These are phyloP conservation scores for Cataglyphis albicans DNA, from an alignment of 2,888 invertebrate genomes.

Conservation along the genomic window DNA sequence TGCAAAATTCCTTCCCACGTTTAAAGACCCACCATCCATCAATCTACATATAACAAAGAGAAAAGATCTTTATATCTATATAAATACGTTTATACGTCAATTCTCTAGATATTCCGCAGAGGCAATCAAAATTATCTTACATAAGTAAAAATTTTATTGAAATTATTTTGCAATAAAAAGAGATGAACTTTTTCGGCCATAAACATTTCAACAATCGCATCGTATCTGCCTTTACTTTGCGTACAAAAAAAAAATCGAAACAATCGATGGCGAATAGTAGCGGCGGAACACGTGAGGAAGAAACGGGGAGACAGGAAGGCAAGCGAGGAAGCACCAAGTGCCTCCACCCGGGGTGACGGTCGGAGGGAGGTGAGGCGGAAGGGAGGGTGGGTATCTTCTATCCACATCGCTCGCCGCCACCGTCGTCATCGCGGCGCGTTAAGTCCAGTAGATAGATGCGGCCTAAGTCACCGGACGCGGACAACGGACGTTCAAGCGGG, in stretches of 20 bases:
- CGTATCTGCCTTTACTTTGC: neutral
- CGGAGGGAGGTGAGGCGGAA: slow-evolving; percentile 16
- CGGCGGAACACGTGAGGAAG: slow-evolving; percentile 20
- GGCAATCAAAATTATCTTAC: neutral
- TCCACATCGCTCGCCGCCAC: slow-evolving; percentile 46
- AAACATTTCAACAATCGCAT: slow-evolving; percentile 9
- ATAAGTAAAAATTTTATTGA: neutral
- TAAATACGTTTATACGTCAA: neutral
- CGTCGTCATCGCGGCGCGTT: slow-evolving; percentile 69
- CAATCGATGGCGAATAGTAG: slow-evolving; percentile 44
- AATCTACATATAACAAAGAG: slow-evolving; percentile 16
- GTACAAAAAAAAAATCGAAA: neutral
- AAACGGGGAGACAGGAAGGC: neutral
- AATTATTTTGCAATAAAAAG: neutral
- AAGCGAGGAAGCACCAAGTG: neutral
- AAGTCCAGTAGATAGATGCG: slow-evolving; percentile 72
- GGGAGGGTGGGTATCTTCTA: slow-evolving; percentile 30
- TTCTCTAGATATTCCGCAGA: neutral
- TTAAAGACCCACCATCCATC: slow-evolving; percentile 36
- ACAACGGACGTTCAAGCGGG: slow-evolving; percentile 79
- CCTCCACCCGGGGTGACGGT: slow-evolving; percentile 6
- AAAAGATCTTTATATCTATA: slow-evolving; percentile 27
- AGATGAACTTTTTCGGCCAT: neutral
- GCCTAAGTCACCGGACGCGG: slow-evolving; percentile 71
- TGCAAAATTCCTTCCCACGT: slow-evolving; percentile 56